These are phyloP conservation scores for Acridotheres tristis DNA, from an alignment of 2,797 vertebrate species.

Conservation along the genomic window DNA sequence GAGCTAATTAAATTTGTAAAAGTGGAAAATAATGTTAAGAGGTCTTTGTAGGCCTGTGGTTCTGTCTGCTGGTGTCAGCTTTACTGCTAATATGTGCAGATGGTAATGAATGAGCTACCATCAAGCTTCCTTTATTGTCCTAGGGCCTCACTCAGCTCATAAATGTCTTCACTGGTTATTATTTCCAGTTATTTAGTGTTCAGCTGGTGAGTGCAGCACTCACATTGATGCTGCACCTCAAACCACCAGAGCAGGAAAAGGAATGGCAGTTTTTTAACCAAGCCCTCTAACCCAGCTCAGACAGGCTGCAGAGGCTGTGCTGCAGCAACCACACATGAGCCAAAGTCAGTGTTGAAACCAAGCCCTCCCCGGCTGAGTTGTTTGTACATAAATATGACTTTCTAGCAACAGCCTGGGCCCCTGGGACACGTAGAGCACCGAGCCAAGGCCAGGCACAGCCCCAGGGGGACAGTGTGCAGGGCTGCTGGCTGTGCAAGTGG, in stretches of 20 bases:
- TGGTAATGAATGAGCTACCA: background rate
- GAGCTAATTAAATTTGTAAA: background rate
- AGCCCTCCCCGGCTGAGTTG: background rate
- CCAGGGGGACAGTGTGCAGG: background rate
- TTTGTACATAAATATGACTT: background rate
- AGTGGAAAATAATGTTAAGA: background rate
- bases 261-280: background rate
- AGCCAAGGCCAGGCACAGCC: background rate
- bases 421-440: background rate
- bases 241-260: background rate
- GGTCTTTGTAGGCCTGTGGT: background rate
- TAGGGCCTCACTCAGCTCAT: background rate
- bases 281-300: background rate
- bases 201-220: background rate
- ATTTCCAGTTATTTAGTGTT: constrained; percentile 4
- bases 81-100: background rate
- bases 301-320: background rate
- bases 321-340: background rate
- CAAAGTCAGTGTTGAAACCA: accelerated
- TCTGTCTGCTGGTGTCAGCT: background rate
- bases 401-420: background rate
- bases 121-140: background rate
- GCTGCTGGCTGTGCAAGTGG: background rate
- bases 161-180: background rate
- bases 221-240: background rate